phyloP scores from a whole-genome alignment of 2,113 vertebrate species.

The Macquaria ambigua region DNA sequence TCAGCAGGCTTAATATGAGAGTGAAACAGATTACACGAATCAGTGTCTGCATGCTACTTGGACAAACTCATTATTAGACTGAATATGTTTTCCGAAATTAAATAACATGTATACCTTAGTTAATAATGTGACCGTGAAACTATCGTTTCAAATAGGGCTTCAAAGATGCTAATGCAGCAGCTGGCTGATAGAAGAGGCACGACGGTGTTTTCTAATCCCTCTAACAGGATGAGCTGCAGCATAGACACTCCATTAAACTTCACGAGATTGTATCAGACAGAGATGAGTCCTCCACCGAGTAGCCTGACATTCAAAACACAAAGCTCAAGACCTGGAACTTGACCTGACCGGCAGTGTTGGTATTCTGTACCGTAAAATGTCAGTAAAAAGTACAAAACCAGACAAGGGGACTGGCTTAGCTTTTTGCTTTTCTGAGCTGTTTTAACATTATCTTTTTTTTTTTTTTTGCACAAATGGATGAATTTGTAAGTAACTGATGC shows the following conservation, averaged over 20 bases:
- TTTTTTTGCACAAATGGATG: not conserved
- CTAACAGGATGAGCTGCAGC: conserved; percentile 29
- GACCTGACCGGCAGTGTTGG: not conserved
- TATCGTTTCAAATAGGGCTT: not conserved
- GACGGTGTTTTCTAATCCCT: conserved; percentile 12
- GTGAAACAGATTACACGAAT: conserved; percentile 43
- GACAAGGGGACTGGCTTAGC: not conserved
- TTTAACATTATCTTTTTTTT: not conserved
- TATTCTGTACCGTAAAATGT: not conserved
- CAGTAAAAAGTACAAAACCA: not conserved
- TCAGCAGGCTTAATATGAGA: conserved; percentile 33
- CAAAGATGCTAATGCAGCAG: conserved; percentile 21
- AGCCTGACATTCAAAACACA: not conserved
- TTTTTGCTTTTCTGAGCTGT: not conserved
- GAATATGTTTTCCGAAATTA: not conserved
- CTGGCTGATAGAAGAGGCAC: not conserved
- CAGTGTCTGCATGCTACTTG: not conserved
- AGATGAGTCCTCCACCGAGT: conserved; percentile 17
- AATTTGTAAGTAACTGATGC: not conserved
- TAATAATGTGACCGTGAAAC: not conserved
- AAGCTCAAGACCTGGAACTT: not conserved
- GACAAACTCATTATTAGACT: conserved; percentile 4
- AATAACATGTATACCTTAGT: not conserved
- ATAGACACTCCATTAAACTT: conserved; percentile 28
- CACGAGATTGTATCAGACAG: conserved; percentile 9